Base-by-base conservation (phyloP, 2,888 invertebrate genomes). In the Stenoptilia bipunctidactyla region DNA sequence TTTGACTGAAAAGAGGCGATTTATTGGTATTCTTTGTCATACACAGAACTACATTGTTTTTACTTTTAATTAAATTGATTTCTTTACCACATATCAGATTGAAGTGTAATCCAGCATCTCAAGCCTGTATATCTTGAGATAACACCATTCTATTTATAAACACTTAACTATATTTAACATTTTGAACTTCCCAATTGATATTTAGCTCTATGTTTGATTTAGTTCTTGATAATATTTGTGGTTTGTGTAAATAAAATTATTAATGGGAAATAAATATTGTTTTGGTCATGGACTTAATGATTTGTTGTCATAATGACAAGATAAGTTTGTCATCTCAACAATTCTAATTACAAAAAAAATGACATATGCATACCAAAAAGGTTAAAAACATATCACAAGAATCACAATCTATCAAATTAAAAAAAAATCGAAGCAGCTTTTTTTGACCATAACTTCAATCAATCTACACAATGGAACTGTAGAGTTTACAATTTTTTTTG, bases 1-100 rank as follows among this genome's bases (percentile, higher is more conserved):
- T 67, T 69, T 77, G 70, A 66, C 61, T 66, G 66, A 40, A 66
- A 66, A 51, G 45, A 41, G 56, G 12, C n/a, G 12, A 8, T 12
- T 4, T 12, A n/a, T 30, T 2, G 4, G 10, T 20, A 20, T 20
- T 20, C 20, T 20, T 20, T 8, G 3, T 20, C 20, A 20, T 3
- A 20, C n/a, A n/a, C n/a, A n/a, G n/a, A n/a, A n/a, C n/a, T n/a
- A n/a, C 10, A 12, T 30, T 30, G 2, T 2, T 12, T 3, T 30
- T 30, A 30, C 30, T 10, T 8, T 8, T 4, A 30, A 30, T 30
- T 4, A 12, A 36, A 15, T 15, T 2, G 9, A 57, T 55, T 56
- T 55, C 53, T 55, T 64, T 58, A 61, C 58, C 64, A 58, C 47
- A 39, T 44, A 55, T 56, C 30, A 30, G 6, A 30, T 30, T 30